Evolutionary conservation across 2,888 invertebrate species (phyloP), one percentile per base, ranked within the genome.

Genomic region (Ceratothoa steindachneri): DNA sequence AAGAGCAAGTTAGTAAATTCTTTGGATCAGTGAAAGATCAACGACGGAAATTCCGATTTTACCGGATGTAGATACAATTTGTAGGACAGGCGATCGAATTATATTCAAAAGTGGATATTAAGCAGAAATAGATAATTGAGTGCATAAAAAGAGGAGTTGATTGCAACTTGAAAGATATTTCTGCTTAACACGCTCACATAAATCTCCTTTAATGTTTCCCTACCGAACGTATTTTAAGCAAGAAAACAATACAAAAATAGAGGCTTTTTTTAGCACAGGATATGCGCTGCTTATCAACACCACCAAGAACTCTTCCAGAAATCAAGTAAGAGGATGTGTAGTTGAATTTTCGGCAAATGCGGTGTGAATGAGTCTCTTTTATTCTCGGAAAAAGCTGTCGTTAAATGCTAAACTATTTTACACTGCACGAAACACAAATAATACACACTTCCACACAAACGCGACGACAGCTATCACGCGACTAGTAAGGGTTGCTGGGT

Each of bases 401-500:
- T 24, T 60, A 1, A 60, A 12, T n/a, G 24, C 60, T 60, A 4
- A 4, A 22, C 60, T 60, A 60, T 60, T 24, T 60, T 60, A 60
- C 27, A 60, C n/a, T 60, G 60, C 60, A 60, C 60, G 22, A 60
- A 60, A 60, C 60, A 60, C n/a, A 15, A 24, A 72, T 69, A 67
- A 75, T 71, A 31, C 74, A 71, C 75, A 69, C 75, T 41, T 27
- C 29, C 66, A 65, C 75, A 75, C 75, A 75, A 69, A 72, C 72
- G 72, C 75, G 72, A 72, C 75, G 75, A 72, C 75, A 69, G 75
- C 75, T 69, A 72, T 72, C 75, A 75, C 75, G 75, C 75, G 75
- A 75, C 75, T 75, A 72, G 68, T 52, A 68, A 67, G 72, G 66
- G 65, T 30, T 41, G 69, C 72, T 69, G 75, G 75, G 75, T 72